phyloP scores from a whole-genome alignment of 2,797 vertebrate genomes.

The Tragopan temminckii region DNA sequence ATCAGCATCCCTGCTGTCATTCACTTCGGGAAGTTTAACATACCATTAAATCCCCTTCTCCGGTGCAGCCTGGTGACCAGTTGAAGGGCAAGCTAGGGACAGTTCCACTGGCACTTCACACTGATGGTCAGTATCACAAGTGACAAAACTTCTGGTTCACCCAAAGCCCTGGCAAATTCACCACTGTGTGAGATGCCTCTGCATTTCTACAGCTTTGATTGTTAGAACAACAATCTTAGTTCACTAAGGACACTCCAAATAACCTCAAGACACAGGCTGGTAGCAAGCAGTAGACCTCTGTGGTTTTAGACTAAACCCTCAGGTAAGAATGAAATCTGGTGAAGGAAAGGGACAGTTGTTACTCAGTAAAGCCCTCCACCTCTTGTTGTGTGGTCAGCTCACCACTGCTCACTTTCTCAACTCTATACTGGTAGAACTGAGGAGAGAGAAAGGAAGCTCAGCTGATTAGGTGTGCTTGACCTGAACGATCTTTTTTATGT shows the following conservation, averaged over 20 bases:
- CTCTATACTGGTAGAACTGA: background rate
- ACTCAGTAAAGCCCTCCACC: background rate
- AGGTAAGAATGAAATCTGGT: background rate
- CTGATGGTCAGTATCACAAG: background rate
- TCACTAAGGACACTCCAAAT: background rate
- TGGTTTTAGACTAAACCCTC: background rate
- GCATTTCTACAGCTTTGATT: background rate
- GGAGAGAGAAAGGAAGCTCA: background rate
- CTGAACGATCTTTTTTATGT: background rate
- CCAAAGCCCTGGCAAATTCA: background rate
- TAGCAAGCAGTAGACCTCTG: background rate
- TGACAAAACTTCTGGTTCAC: background rate
- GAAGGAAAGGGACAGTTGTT: background rate
- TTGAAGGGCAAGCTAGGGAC: background rate
- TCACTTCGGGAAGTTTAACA: background rate
- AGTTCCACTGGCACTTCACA: fast-evolving
- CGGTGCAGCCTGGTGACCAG: background rate
- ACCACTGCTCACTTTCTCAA: background rate
- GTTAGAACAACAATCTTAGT: background rate
- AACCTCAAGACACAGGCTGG: background rate
- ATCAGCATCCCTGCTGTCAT: background rate
- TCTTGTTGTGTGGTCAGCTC: background rate
- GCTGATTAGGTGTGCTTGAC: background rate
- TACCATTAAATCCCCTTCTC: background rate
- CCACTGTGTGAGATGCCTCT: background rate